Base-by-base conservation (phyloP, 2,113 vertebrate species). In the Oryzias curvinotus region DNA sequence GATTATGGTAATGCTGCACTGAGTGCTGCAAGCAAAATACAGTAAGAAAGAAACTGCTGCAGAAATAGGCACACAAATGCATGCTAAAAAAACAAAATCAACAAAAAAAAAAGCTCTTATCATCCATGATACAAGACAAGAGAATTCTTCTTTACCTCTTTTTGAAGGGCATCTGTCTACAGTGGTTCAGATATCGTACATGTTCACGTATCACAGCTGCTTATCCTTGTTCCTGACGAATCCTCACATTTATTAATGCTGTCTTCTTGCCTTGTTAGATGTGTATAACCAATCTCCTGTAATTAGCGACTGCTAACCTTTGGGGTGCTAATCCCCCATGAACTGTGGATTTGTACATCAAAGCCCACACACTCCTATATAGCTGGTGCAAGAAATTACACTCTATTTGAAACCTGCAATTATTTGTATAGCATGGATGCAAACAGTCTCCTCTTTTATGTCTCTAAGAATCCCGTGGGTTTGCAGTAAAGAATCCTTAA, bases 291-390 rank as follows among this genome's bases (percentile, higher is more conserved):
- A 89, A 88, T 92, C 90, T 91, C 82, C 85, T 85, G 83, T 91
- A 93, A 92, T 93, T 92, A 93, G 91, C 89, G 88, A 88, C 83
- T 83, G 85, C 87, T 90, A 93, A 91, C 91, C 90, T 92, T 91
- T 91, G 85, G 90, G 88, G 87, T 87, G 89, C 88, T 92, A 92
- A 91, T 93, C 91, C 91, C 90, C 82, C 77, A 75, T 90, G 91
- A 92, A 91, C 91, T 88, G 88, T 83, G 90, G 87, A 93, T 93
- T 93, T 92, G 87, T 91, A 93, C 91, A 93, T 93, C 91, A 93
- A 93, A 93, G 92, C 84, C 66, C 75, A 75, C 78, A 78, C 83
- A 89, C 82, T 85, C 72, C 77, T 80, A 75, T 89, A 90, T 89
- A 91, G 90, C 82, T 61, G 77, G 80, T 83, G 90, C 89, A 90